Evolutionary conservation across 2,113 vertebrate species (phyloP).

Genomic region (Colaptes auratus): DNA sequence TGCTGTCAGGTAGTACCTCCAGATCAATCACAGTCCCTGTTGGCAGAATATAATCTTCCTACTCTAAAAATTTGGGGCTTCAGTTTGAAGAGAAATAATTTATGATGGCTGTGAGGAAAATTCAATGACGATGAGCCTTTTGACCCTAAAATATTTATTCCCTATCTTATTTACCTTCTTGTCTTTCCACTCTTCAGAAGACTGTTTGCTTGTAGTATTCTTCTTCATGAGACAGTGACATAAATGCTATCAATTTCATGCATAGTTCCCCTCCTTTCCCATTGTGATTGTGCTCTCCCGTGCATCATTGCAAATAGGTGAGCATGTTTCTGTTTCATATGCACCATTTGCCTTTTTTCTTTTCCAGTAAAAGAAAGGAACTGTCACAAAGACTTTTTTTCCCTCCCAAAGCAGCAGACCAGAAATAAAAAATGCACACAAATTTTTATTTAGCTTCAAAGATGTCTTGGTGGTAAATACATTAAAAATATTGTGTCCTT

Average conservation of each 20-base stretch:
- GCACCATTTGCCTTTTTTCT: neutral
- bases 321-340: neutral
- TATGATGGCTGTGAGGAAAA: neutral
- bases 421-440: neutral
- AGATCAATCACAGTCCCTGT: neutral
- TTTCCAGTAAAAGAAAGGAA: neutral
- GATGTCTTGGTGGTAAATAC: neutral
- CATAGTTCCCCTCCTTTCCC: neutral
- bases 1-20: neutral
- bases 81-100: neutral
- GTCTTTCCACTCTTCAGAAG: neutral
- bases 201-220: neutral
- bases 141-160: neutral
- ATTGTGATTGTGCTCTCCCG: neutral
- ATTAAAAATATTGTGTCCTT: neutral
- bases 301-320: neutral
- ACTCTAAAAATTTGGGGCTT: neutral
- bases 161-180: neutral
- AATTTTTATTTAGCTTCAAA: neutral
- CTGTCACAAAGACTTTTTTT: neutral
- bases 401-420: neutral
- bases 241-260: neutral
- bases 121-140: neutral
- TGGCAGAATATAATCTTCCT: neutral
- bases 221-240: neutral